Evolutionary conservation across 2,888 invertebrate species (phyloP).

Genomic region (Gymnosoma rotundatum): DNA sequence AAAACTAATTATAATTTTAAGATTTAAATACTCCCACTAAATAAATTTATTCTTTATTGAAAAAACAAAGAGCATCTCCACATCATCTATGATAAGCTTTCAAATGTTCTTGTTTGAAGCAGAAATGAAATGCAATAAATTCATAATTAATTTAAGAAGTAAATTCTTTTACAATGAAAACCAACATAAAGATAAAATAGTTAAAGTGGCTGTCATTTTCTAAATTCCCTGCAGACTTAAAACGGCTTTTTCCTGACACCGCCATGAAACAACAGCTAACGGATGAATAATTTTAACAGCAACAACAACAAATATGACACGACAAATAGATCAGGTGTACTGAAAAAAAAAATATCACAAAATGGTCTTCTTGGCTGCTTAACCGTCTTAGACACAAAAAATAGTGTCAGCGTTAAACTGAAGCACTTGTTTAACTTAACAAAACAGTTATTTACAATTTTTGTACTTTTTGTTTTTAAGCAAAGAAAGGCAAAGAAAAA

Average conservation of each 20-base stretch:
- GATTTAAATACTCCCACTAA: slow-evolving; percentile 55
- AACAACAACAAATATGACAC: slow-evolving; percentile 52
- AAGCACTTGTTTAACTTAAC: slow-evolving; percentile 63
- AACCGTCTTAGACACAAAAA: slow-evolving; percentile 44
- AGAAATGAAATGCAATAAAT: slow-evolving; percentile 22
- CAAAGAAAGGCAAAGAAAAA: slow-evolving; percentile 10
- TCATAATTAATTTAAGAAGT: slow-evolving; percentile 59
- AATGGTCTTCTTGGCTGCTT: slow-evolving; percentile 44
- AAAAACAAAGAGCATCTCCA: not conserved
- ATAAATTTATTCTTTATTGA: not conserved
- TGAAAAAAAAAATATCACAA: slow-evolving; percentile 14
- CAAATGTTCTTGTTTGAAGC: slow-evolving; percentile 23
- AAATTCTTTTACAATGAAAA: slow-evolving; percentile 27
- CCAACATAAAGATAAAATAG: slow-evolving; percentile 38
- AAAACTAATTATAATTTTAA: slow-evolving; percentile 50
- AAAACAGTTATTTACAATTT: slow-evolving; percentile 59
- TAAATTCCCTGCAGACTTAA: slow-evolving; percentile 67
- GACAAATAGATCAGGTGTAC: slow-evolving; percentile 70
- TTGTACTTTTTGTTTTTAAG: slow-evolving; percentile 7
- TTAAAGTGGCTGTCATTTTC: slow-evolving; percentile 69
- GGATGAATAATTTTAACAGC: not conserved
- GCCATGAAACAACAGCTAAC: slow-evolving; percentile 65
- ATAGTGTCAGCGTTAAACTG: slow-evolving; percentile 57
- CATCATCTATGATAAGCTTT: slow-evolving; percentile 19
- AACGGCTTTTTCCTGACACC: slow-evolving; percentile 65